Conservation (phyloP, 2,113 vertebrate species). For the Syngnathoides biaculeatus region DNA sequence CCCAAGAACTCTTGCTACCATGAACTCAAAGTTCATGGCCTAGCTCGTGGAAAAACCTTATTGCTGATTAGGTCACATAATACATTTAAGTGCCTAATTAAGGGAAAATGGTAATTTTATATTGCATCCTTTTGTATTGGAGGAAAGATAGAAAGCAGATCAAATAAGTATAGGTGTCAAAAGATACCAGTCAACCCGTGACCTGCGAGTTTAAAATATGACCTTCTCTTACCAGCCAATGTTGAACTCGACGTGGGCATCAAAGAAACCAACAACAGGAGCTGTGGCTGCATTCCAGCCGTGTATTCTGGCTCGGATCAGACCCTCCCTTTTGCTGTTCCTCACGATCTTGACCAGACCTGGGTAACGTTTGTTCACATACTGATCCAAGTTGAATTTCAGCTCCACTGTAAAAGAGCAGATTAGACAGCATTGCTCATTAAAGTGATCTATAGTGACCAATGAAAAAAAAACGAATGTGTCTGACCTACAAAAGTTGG, state of each 20-base stretch:
- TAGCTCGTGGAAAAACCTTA: neutral
- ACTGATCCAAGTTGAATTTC: constrained; percentile 94
- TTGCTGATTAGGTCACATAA: constrained; percentile 44
- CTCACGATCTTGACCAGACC: constrained; percentile 95
- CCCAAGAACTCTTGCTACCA: too few species aligned
- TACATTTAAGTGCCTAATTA: constrained; percentile 22
- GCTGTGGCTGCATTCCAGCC: constrained; percentile 93
- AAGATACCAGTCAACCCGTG: constrained; percentile 17
- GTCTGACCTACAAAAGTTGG: neutral
- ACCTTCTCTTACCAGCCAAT: constrained; percentile 84
- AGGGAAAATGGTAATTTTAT: constrained; percentile 24
- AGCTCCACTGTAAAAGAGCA: constrained; percentile 81
- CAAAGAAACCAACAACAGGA: constrained; percentile 90
- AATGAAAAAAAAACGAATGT: neutral
- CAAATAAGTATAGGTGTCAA: constrained; percentile 24
- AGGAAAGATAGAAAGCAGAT: constrained; percentile 29
- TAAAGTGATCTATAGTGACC: constrained; percentile 1
- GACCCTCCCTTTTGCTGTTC: constrained; percentile 87
- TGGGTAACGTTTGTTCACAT: constrained; percentile 88
- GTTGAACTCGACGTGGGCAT: constrained; percentile 98
- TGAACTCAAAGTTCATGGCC: too few species aligned
- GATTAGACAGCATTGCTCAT: neutral
- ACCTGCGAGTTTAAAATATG: constrained; percentile 24
- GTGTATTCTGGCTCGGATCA: constrained; percentile 94
- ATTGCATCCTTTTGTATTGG: constrained; percentile 24